Conservation (phyloP, 92 coral and sea anemone species). For the Porites lobata region DNA sequence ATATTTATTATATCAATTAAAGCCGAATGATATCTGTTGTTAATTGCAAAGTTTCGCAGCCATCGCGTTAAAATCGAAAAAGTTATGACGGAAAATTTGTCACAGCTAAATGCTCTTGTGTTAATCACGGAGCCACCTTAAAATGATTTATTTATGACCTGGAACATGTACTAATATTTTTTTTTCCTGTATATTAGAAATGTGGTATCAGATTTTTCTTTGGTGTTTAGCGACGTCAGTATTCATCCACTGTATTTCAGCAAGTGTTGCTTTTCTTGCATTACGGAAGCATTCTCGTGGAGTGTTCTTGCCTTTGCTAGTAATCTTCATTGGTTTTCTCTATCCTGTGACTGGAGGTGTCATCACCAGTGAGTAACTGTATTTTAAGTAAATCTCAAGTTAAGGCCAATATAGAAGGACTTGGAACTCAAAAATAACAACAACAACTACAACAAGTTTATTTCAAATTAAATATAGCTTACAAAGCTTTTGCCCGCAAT, state of each 20-base stretch:
- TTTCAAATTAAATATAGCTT: no score
- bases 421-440: not conserved
- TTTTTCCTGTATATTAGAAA: constrained; percentile 62
- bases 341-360: constrained; percentile 98
- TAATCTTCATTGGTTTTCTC: constrained; percentile 92
- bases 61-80: no score
- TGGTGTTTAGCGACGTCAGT: constrained; percentile 96
- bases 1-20: no score
- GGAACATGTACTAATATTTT: not conserved
- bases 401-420: not conserved
- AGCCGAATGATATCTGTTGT: no score
- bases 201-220: constrained; percentile 97
- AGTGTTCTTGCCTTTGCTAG: constrained; percentile 86
- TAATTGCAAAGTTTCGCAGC: no score
- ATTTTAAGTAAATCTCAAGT: not conserved
- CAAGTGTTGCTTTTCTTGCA: constrained; percentile 87
- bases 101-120: no score
- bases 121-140: no score
- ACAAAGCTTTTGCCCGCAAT: no score
- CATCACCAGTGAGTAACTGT: constrained; percentile 85
- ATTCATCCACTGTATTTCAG: constrained; percentile 95
- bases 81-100: no score
- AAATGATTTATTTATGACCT: not conserved
- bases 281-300: constrained; percentile 91
- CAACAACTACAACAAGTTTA: no score